These are phyloP conservation scores for Trichopria drosophilae DNA, from an alignment of 2,888 invertebrate species.

Conservation along the genomic window DNA sequence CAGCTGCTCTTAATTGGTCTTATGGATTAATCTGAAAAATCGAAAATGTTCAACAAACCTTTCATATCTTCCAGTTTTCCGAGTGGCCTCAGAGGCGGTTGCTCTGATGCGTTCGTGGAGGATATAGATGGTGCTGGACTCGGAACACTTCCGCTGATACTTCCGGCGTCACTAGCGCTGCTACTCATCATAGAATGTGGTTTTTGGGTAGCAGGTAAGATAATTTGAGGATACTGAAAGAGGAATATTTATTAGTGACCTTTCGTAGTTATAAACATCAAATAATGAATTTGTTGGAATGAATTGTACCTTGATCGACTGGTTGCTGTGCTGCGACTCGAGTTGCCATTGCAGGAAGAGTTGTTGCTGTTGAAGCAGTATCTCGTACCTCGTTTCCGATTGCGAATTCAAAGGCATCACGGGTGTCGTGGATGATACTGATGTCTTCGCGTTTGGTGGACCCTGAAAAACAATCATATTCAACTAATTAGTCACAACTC, in stretches of 20 bases:
- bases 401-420: conserved; percentile 53
- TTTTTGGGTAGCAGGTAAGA: conserved; percentile 74
- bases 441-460: conserved; percentile 83
- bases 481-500: neutral
- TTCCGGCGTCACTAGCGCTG: conserved; percentile 56
- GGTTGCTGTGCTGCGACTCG: conserved; percentile 81
- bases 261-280: too few relatives aligned
- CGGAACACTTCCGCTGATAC: conserved; percentile 52
- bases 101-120: conserved; percentile 49
- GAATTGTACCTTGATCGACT: too few relatives aligned
- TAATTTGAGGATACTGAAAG: conserved; percentile 74
- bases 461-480: conserved; percentile 61
- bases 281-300: too few relatives aligned
- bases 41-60: conserved; percentile 49
- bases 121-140: conserved; percentile 50
- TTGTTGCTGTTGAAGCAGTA: conserved; percentile 92
- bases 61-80: conserved; percentile 92
- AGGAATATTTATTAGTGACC: too few relatives aligned
- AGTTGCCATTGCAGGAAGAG: conserved; percentile 85
- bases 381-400: conserved; percentile 84
- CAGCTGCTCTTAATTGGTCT: neutral
- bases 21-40: neutral
- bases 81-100: conserved; percentile 58
- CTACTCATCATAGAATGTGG: conserved; percentile 57
- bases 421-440: conserved; percentile 61